Evolutionary conservation across 2,797 vertebrate species (phyloP).

Genomic region (Rhinella marina): DNA sequence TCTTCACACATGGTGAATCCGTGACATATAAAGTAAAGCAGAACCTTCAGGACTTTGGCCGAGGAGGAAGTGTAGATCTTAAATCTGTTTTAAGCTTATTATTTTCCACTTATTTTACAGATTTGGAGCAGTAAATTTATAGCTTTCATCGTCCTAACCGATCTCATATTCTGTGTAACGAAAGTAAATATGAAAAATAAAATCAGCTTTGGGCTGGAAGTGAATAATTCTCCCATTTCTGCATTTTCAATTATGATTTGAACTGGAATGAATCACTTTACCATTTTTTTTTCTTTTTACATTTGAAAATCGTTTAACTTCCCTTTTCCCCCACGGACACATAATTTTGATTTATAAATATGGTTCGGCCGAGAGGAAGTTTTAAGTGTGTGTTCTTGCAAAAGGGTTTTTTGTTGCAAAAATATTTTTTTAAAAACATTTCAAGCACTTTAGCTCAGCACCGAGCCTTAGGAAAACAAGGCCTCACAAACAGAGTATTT

Average conservation of each 20-base stretch:
- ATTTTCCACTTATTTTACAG: constrained; percentile 69
- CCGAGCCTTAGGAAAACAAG: constrained; percentile 51
- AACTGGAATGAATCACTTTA: constrained; percentile 75
- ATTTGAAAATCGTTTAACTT: constrained; percentile 80
- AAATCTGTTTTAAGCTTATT: constrained; percentile 61
- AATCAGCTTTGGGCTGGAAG: constrained; percentile 62
- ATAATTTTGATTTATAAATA: constrained; percentile 84
- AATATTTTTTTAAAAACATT: constrained; percentile 62
- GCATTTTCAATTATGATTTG: constrained; percentile 80
- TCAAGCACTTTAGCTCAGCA: constrained; percentile 51
- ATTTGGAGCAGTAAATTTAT: constrained; percentile 61
- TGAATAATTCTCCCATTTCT: constrained; percentile 67
- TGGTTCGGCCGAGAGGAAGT: constrained; percentile 75
- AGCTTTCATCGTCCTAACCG: constrained; percentile 62
- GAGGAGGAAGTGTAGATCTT: constrained; percentile 66
- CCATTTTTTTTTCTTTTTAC: constrained; percentile 55
- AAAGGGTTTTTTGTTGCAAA: constrained; percentile 59
- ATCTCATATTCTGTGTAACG: constrained; percentile 62
- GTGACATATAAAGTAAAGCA: constrained; percentile 65
- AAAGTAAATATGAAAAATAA: constrained; percentile 66
- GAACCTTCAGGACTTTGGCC: constrained; percentile 59
- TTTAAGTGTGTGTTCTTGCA: constrained; percentile 71
- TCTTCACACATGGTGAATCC: constrained; percentile 66
- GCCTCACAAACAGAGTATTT: constrained; percentile 60
- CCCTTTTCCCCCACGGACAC: constrained; percentile 76